These are phyloP conservation scores for Spodoptera litura DNA, from an alignment of 1,140 invertebrate species.

Conservation along the genomic window DNA sequence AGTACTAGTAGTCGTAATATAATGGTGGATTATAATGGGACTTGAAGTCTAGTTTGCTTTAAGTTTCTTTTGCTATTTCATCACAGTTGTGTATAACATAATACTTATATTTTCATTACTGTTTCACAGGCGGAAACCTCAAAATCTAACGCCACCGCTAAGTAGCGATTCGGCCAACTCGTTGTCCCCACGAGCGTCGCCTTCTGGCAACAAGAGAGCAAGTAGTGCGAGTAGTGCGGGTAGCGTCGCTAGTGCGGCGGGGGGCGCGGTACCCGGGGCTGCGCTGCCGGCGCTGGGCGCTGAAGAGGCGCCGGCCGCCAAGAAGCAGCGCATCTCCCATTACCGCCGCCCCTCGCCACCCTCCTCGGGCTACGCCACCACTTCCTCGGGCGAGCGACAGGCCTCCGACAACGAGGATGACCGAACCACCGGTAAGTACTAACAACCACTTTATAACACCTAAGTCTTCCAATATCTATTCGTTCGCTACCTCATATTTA, in stretches of 20 bases:
- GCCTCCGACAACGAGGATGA: constrained; percentile 84
- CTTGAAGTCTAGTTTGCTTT: no score
- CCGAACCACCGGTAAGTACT: constrained; percentile 76
- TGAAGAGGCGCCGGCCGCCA: constrained; percentile 87
- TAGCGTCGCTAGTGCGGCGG: constrained; percentile 30
- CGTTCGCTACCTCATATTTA: no score
- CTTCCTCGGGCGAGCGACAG: constrained; percentile 83
- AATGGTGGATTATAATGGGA: no score
- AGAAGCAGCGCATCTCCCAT: constrained; percentile 94
- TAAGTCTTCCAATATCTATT: no score
- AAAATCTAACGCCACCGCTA: constrained; percentile 94
- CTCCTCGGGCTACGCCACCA: constrained; percentile 81
- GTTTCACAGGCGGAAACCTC: constrained; percentile 91
- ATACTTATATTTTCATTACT: neutral
- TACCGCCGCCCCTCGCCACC: constrained; percentile 87
- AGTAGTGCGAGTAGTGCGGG: constrained; percentile 85
- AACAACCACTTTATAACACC: neutral
- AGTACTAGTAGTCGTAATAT: no score
- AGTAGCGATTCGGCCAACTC: constrained; percentile 91
- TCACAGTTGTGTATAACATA: no score
- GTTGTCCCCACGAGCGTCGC: constrained; percentile 80
- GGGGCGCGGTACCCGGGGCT: neutral
- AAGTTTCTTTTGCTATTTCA: no score
- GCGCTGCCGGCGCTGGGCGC: constrained; percentile 15
- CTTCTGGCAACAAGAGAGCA: constrained; percentile 85